Percentiles rank a stretch among this genome's conserved stretches.
Conservation (phyloP, 2,888 invertebrate genomes). For the Mylabris sibirica region DNA sequence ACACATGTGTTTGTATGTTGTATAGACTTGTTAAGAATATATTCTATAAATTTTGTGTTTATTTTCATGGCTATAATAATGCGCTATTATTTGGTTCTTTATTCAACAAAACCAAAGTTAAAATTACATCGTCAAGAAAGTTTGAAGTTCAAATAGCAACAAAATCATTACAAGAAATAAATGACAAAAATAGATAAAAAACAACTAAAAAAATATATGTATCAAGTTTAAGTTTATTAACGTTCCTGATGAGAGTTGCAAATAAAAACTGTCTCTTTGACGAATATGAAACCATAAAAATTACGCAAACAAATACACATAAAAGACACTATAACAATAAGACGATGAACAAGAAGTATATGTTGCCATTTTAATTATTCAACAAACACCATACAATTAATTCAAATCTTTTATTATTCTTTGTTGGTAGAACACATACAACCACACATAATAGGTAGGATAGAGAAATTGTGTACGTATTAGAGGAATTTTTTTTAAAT, state of each 20-base stretch:
- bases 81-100: no score
- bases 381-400: slow-evolving; percentile 1
- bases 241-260: not conserved
- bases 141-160: not conserved
- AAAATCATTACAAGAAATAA: not conserved
- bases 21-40: no score
- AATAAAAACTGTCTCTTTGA: not conserved
- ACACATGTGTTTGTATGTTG: not conserved
- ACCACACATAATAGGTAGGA: not conserved
- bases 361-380: slow-evolving; percentile 12
- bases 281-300: not conserved
- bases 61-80: no score
- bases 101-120: no score
- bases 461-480: not conserved
- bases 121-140: no score
- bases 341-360: no score
- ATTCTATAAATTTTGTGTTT: not conserved
- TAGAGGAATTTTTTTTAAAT: not conserved
- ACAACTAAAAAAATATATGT: not conserved
- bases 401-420: slow-evolving; percentile 11
- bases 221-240: not conserved
- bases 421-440: not conserved
- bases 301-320: not conserved
- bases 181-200: not conserved
- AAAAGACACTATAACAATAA: no score